Conservation (phyloP, 2,888 invertebrate species). For the Ametastegia equiseti region DNA sequence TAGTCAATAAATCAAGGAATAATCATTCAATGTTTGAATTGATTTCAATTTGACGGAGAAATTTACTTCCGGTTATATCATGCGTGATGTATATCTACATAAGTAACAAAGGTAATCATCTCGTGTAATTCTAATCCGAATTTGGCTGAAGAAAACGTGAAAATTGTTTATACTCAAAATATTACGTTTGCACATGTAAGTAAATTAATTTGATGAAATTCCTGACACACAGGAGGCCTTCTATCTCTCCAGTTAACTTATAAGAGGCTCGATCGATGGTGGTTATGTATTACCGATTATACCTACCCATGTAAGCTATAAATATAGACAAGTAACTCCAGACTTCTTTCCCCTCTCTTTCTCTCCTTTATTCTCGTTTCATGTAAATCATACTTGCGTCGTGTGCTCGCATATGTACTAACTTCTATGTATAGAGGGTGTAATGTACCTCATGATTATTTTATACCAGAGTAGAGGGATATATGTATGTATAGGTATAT, state of each 20-base stretch:
- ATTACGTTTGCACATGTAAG: neutral
- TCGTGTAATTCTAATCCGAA: too few relatives aligned
- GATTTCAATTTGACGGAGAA: too few relatives aligned
- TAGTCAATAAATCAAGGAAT: too few relatives aligned
- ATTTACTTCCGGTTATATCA: too few relatives aligned
- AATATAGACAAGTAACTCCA: constrained; percentile 1
- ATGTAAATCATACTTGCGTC: neutral
- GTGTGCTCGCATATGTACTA: neutral
- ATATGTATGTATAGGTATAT: too few relatives aligned
- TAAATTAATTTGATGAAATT: neutral
- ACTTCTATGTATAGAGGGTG: neutral
- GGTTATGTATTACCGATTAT: neutral
- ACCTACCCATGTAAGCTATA: neutral
- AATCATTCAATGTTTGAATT: too few relatives aligned
- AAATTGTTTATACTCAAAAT: too few relatives aligned
- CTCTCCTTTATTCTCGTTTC: neutral
- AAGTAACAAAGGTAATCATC: too few relatives aligned
- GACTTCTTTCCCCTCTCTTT: neutral
- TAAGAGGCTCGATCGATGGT: constrained; percentile 9
- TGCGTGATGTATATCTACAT: too few relatives aligned
- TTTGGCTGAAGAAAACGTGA: too few relatives aligned
- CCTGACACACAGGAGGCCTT: neutral
- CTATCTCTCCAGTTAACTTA: neutral
- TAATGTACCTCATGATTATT: neutral
- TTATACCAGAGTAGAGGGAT: too few relatives aligned